phyloP scores from a whole-genome alignment of 2,797 vertebrate species.

The Dermochelys coriacea region DNA sequence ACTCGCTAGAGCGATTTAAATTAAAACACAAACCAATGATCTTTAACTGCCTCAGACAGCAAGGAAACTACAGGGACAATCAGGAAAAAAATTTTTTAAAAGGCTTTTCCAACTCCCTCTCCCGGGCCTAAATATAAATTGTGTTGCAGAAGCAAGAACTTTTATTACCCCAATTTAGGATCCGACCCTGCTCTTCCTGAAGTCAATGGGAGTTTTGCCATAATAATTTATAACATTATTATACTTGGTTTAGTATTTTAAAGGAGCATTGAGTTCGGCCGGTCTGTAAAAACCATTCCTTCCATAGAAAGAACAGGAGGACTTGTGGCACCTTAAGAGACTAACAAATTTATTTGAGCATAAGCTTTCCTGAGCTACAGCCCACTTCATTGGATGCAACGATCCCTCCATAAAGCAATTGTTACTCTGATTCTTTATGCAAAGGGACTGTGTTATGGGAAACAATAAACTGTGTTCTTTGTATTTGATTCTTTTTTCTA shows the following conservation, averaged over 20 bases:
- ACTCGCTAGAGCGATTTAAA: not conserved
- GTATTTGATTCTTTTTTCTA: accelerated
- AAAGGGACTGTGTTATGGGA: not conserved
- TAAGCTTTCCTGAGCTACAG: too few relatives aligned
- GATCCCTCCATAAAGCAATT: not conserved
- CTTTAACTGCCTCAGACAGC: not conserved
- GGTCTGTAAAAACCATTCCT: not conserved
- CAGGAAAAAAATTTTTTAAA: accelerated
- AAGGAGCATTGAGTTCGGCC: not conserved
- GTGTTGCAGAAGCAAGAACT: accelerated
- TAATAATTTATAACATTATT: accelerated
- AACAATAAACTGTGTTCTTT: not conserved
- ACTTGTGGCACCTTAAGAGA: too few relatives aligned
- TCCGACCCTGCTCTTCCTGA: not conserved
- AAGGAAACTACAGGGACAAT: not conserved
- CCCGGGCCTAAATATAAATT: not conserved
- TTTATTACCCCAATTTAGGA: accelerated
- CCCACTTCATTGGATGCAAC: too few relatives aligned
- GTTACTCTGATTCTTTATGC: not conserved
- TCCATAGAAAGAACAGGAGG: not conserved
- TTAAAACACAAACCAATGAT: not conserved
- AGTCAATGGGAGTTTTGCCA: not conserved
- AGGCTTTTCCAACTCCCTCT: accelerated
- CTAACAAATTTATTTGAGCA: too few relatives aligned
- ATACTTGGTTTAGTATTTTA: not conserved